phyloP scores from a whole-genome alignment of 1,140 invertebrate genomes.

The Drosophila dunni region DNA sequence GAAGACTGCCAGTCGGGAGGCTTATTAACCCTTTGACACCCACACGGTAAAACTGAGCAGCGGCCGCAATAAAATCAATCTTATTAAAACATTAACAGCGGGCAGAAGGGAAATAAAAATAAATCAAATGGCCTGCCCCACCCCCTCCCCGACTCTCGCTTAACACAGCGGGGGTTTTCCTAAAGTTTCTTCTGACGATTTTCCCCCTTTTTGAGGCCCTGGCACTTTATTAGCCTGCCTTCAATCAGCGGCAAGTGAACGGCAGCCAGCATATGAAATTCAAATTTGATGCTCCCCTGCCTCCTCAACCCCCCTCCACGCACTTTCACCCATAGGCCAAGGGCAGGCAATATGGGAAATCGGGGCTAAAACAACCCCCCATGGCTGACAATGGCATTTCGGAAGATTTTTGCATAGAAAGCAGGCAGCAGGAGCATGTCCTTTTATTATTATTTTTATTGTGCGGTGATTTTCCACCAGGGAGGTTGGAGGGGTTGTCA shows the following conservation, averaged over 20 bases:
- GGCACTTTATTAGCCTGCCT: slow-evolving; percentile 76
- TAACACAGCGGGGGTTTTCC: slow-evolving; percentile 65
- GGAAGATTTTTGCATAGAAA: slow-evolving; percentile 54
- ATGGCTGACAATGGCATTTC: slow-evolving; percentile 52
- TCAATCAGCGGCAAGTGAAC: slow-evolving; percentile 63
- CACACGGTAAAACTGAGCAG: slow-evolving; percentile 27
- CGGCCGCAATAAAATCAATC: slow-evolving; percentile 80
- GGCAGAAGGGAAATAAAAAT: slow-evolving; percentile 73
- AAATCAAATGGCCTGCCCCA: slow-evolving; percentile 71
- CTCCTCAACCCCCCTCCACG: background rate
- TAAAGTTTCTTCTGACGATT: background rate
- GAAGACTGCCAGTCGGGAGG: background rate
- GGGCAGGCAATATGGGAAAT: background rate
- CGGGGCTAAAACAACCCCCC: slow-evolving; percentile 39
- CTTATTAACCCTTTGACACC: slow-evolving; percentile 13
- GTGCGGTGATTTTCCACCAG: slow-evolving; percentile 80
- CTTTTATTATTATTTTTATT: slow-evolving; percentile 85
- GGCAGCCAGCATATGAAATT: slow-evolving; percentile 78
- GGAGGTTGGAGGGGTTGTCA: slow-evolving; percentile 22
- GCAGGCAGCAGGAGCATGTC: slow-evolving; percentile 58
- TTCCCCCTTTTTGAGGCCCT: background rate
- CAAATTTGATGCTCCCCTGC: slow-evolving; percentile 69
- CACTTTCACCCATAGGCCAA: slow-evolving; percentile 5
- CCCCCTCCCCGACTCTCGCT: slow-evolving; percentile 53
- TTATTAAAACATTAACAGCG: slow-evolving; percentile 83